Evolutionary conservation across 2,888 invertebrate genomes (phyloP), one percentile per base, ranked within the genome.

Genomic region (Drosophila picticornis): DNA sequence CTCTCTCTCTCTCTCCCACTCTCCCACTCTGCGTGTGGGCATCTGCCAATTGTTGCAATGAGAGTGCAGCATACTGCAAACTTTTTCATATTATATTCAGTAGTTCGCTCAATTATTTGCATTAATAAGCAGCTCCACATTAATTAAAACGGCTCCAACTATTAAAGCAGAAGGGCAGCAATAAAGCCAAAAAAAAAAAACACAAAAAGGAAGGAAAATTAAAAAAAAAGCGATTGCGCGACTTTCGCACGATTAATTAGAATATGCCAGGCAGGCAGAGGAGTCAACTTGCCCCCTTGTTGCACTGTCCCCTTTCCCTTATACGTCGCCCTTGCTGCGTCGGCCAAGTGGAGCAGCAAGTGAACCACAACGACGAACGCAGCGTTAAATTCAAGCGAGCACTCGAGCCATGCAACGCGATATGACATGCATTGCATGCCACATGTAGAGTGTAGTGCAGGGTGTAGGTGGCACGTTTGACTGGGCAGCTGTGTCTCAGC

Each of bases 241-340:
- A 72, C 77, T 73, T 77, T 85, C 86, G 56, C 80, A 74, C 88
- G 78, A 88, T 88, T 88, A 80, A 85, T 85, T 85, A 80, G 71
- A 77, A 55, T 57, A 31, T n/a, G 48, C 36, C 16, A 32, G 59
- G 31, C 56, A 43, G 59, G 38, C 50, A 31, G 43, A 48, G 36
- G 34, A 27, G 34, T 51, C n/a, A 29, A 64, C 43, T 25, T 38
- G 50, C 29, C 34, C 25, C 34, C 19, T n/a, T 36, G 27, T 31
- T 31, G 34, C 9, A 1, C 32, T 16, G n/a, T 3, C 27, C 48
- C 11, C 6, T 7, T 7, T 25, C 29, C 29, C 9, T 50, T 32
- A 29, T 31, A 50, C 16, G 57, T 16, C 22, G 46, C 32, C 32
- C 53, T 34, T 48, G 34, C 31, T 50, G 38, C 29, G 10, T 46